Base-by-base conservation (phyloP, 2,888 invertebrate genomes). In the Aethes cnicana region DNA sequence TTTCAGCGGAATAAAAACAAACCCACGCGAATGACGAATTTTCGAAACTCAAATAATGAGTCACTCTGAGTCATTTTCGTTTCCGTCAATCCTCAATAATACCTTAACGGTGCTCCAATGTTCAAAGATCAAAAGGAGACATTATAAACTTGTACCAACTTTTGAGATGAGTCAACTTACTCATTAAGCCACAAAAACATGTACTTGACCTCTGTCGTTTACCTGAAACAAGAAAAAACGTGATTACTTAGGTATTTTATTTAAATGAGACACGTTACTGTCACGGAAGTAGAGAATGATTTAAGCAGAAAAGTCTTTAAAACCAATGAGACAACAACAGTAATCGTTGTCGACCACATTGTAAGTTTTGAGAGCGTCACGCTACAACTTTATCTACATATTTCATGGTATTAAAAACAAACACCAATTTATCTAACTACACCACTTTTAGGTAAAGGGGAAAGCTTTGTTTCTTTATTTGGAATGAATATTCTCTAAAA, bases 211-310 rank as follows among this genome's bases (percentile, higher is more conserved):
- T 26, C 20, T 12, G 25, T 6, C 37, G 20, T 58, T 57, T 62
- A 62, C 62, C 62, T 62, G 62, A 1, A 61, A 61, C 50, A 61
- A 58, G 49, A 44, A 42, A 43, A 37, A 25, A 53, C 11, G 16
- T 28, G 30, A 30, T 41, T 43, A 53, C n/a, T 14, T 12, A 30
- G 12, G 47, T 11, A 41, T 14, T 37, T 30, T 36, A 56, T 47
- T 35, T 21, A 14, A 43, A 43, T 50, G 35, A 53, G 37, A 11
- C 36, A 39, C 33, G 28, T 43, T 14, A 30, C 17, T 28, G 8
- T 25, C 20, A 39, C 30, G 47, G 37, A 47, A 41, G 52, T 25
- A 35, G 9, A 32, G 16, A 47, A 14, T n/a, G n/a, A n/a, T n/a
- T n/a, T n/a, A n/a, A n/a, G n/a, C n/a, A n/a, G n/a, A n/a, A n/a